Evolutionary conservation across 2,888 invertebrate species (phyloP).

Genomic region (Chalcis sispes): DNA sequence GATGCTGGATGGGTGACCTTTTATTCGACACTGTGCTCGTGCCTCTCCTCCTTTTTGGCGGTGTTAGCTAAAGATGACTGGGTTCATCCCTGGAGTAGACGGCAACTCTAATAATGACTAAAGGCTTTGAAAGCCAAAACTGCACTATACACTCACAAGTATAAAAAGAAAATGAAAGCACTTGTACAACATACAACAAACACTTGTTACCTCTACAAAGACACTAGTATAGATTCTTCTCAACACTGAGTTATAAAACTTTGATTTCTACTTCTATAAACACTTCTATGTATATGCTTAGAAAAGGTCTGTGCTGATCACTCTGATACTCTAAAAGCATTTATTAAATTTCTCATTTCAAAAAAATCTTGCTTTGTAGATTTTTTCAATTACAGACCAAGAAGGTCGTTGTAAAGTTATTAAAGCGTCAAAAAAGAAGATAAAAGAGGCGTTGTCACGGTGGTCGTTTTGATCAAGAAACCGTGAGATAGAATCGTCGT

Average conservation of each 20-base stretch:
- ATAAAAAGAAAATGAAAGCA: conserved; percentile 43
- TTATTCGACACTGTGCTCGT: conserved; percentile 49
- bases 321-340: not conserved
- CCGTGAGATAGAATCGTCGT: too few species aligned
- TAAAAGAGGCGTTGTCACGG: conserved; percentile 55
- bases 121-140: conserved; percentile 18
- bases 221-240: conserved; percentile 41
- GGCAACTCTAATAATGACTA: conserved; percentile 28
- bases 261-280: conserved; percentile 13
- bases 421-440: too few species aligned
- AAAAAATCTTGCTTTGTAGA: too few species aligned
- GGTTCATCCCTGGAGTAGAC: conserved; percentile 56
- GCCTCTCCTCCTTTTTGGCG: conserved; percentile 45
- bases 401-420: too few species aligned
- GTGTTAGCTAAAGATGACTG: conserved; percentile 59
- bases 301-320: conserved; percentile 21
- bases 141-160: conserved; percentile 54
- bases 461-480: too few species aligned
- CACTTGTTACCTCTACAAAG: conserved; percentile 47
- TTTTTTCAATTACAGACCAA: too few species aligned
- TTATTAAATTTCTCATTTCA: not conserved
- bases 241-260: conserved; percentile 38
- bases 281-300: conserved; percentile 21
- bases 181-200: conserved; percentile 54
- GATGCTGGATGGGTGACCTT: conserved; percentile 48